These are phyloP conservation scores for Plebejus anna DNA, from an alignment of 2,888 invertebrate species.

Conservation along the genomic window DNA sequence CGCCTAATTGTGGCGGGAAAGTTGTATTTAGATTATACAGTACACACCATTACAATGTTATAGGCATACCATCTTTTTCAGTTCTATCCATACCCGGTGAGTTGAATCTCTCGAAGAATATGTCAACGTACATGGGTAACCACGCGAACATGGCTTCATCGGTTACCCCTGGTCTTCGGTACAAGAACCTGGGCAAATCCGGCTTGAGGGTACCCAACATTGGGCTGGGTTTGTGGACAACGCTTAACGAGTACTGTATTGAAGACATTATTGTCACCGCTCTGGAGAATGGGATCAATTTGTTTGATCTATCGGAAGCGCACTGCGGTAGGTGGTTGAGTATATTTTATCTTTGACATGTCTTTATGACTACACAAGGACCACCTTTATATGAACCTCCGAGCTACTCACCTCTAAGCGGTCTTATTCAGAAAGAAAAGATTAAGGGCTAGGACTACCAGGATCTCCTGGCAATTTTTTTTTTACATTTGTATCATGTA, in stretches of 20 bases:
- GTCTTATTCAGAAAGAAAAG: too few relatives aligned
- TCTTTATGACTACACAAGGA: too few relatives aligned
- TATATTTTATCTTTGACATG: background rate
- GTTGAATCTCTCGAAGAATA: constrained; percentile 65
- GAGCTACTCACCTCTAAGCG: too few relatives aligned
- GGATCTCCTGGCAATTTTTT: too few relatives aligned
- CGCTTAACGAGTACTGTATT: constrained; percentile 90
- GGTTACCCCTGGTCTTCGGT: constrained; percentile 90
- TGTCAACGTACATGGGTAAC: constrained; percentile 74
- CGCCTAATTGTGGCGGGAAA: too few relatives aligned
- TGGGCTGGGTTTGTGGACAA: constrained; percentile 96
- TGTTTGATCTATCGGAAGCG: constrained; percentile 97
- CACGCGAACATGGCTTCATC: constrained; percentile 83
- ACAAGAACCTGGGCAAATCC: constrained; percentile 97
- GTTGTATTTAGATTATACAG: too few relatives aligned
- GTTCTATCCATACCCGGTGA: constrained; percentile 47
- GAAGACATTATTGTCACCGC: constrained; percentile 96
- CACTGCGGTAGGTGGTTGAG: constrained; percentile 82
- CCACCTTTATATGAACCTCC: too few relatives aligned
- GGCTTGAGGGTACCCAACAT: constrained; percentile 96
- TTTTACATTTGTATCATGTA: too few relatives aligned
- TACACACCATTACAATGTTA: background rate
- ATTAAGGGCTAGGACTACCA: too few relatives aligned
- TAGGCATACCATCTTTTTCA: background rate
- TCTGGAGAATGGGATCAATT: constrained; percentile 96